Base-by-base conservation (phyloP, 2,113 vertebrate genomes). In the Nibea coibor region DNA sequence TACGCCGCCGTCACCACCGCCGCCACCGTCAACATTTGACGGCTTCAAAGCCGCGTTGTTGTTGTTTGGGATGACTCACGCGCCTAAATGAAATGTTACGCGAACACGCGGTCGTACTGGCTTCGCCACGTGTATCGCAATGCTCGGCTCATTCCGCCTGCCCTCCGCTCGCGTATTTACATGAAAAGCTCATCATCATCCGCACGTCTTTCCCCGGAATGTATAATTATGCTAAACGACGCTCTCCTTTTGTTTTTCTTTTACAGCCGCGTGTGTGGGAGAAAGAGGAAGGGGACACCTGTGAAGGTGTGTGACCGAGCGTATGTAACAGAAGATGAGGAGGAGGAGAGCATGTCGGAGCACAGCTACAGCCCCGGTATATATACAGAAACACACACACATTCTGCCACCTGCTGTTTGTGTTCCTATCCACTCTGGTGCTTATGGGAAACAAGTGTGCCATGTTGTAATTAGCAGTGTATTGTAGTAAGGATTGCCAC, bases 291-390 rank as follows among this genome's bases (percentile, higher is more conserved):
- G 78, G 95, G 95, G 31, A 95, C 94, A 63, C 95, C 95, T 28
- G 94, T 96, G 82, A 95, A 95, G 85, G 94, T 96, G 88, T 95
- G 94, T 72, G 94, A 95, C 76, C 92, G 94, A 62, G 94, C 87
- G 5, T 95, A 94, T 72, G 94, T 95, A 56, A 95, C 95, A 17
- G 94, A 96, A 87, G 95, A 95, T 93, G 95, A 96, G 81, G 95
- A 95, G 89, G 95, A 95, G 89, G 95, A 96, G 83, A 96, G 95
- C 88, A 91, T 95, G 91, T 95, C 95, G 4, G 95, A 95, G 71
- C 95, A 95, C 93, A 95, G 95, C 88, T 95, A 94, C 92, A 95
- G 95, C 59, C 94, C 95, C 20, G 95, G 95, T 95, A 93, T 56
- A 93, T 56, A 65, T 69, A 50, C 45, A 76, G 8, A 68, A 15